These are phyloP conservation scores for Egretta garzetta DNA, from an alignment of 2,113 vertebrate genomes.

Conservation along the genomic window DNA sequence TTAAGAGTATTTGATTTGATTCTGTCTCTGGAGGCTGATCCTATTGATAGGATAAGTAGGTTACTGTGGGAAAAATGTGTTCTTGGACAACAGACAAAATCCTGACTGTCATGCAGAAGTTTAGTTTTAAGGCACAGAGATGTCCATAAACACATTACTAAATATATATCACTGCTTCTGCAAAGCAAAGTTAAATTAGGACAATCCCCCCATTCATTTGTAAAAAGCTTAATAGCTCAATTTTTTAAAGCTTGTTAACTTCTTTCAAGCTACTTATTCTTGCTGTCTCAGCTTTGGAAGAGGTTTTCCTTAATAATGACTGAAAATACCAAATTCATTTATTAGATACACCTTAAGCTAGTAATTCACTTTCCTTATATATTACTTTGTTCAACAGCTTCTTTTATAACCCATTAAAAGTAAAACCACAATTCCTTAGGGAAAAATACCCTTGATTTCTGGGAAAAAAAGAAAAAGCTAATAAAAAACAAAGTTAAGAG, in stretches of 20 bases:
- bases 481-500: not conserved
- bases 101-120: not conserved
- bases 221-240: not conserved
- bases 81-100: not conserved
- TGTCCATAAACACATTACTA: not conserved
- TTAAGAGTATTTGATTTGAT: not conserved
- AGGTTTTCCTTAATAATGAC: not conserved
- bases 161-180: not conserved
- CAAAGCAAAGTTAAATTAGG: not conserved
- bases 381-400: not conserved
- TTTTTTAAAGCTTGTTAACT: not conserved
- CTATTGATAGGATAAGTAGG: not conserved
- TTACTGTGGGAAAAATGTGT: not conserved
- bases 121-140: not conserved
- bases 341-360: not conserved
- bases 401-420: not conserved
- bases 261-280: not conserved
- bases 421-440: not conserved
- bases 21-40: not conserved
- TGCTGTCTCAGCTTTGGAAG: not conserved
- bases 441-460: not conserved
- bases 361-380: not conserved
- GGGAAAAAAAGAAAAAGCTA: not conserved
- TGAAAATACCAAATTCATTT: not conserved
- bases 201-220: not conserved